These are phyloP conservation scores for Malacoraja senta DNA, from an alignment of 2,797 vertebrate genomes.

Conservation along the genomic window DNA sequence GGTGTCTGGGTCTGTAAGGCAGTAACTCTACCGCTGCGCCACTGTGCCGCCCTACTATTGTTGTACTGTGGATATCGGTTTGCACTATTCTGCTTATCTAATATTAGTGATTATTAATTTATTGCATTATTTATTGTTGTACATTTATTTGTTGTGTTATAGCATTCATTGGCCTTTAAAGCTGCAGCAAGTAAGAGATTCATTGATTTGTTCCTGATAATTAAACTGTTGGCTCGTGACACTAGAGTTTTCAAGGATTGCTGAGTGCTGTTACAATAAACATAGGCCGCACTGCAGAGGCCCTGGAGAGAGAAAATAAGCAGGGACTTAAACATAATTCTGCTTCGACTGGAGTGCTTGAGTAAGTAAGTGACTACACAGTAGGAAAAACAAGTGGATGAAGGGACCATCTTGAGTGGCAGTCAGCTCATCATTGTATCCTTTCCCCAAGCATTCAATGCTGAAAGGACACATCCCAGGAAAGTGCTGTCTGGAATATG, in stretches of 20 bases:
- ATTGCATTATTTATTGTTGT: too few relatives aligned
- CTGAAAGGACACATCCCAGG: constrained; percentile 8
- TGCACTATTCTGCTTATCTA: too few relatives aligned
- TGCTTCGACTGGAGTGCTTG: background rate
- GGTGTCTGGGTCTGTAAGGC: too few relatives aligned
- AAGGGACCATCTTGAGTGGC: background rate
- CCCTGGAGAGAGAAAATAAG: background rate
- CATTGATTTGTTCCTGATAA: too few relatives aligned
- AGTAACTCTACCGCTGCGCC: too few relatives aligned
- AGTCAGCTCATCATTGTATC: background rate
- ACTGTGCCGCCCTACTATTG: too few relatives aligned
- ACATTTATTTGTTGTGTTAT: too few relatives aligned
- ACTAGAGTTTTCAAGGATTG: background rate
- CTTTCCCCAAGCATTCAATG: background rate
- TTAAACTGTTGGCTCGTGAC: too few relatives aligned
- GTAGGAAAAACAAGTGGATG: background rate
- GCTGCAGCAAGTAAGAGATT: too few relatives aligned
- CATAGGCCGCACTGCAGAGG: background rate
- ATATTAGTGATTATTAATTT: too few relatives aligned
- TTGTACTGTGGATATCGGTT: too few relatives aligned
- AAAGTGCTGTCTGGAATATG: background rate
- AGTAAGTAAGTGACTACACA: background rate
- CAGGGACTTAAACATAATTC: background rate
- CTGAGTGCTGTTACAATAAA: background rate
- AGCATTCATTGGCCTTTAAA: too few relatives aligned